Evolutionary conservation across 2,113 vertebrate species (phyloP).

Genomic region (Jacana jacana): DNA sequence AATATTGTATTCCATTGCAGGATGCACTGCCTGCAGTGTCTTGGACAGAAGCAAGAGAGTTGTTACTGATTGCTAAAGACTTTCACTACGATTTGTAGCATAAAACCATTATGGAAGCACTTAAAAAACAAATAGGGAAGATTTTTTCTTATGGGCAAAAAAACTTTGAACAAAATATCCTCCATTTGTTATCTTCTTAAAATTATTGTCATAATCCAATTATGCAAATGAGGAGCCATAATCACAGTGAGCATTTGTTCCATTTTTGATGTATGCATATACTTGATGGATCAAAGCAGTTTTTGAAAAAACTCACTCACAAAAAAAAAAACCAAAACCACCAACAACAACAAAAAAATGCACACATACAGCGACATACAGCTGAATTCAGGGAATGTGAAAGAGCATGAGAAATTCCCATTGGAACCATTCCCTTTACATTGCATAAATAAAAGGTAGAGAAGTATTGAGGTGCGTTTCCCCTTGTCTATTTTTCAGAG

Average conservation of each 20-base stretch:
- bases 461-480: conserved; percentile 15
- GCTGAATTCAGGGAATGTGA: conserved; percentile 68
- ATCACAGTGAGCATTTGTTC: conserved; percentile 64
- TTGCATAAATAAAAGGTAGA: conserved; percentile 65
- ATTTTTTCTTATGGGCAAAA: not conserved
- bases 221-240: conserved; percentile 53
- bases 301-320: not conserved
- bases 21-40: not conserved
- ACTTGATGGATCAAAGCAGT: conserved; percentile 49
- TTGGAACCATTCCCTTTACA: conserved; percentile 72
- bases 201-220: conserved; percentile 59
- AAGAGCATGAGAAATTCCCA: conserved; percentile 80
- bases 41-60: conserved; percentile 17
- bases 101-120: not conserved
- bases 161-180: conserved; percentile 17
- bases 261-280: conserved; percentile 51
- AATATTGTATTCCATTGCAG: not conserved
- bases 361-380: not conserved
- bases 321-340: not conserved
- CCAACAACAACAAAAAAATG: not conserved
- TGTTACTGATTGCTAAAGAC: not conserved
- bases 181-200: conserved; percentile 49
- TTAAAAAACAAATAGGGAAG: conserved; percentile 8
- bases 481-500: conserved; percentile 43
- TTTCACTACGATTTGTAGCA: not conserved